These are phyloP conservation scores for Xiphophorus couchianus DNA, from an alignment of 2,113 vertebrate genomes.

Conservation along the genomic window DNA sequence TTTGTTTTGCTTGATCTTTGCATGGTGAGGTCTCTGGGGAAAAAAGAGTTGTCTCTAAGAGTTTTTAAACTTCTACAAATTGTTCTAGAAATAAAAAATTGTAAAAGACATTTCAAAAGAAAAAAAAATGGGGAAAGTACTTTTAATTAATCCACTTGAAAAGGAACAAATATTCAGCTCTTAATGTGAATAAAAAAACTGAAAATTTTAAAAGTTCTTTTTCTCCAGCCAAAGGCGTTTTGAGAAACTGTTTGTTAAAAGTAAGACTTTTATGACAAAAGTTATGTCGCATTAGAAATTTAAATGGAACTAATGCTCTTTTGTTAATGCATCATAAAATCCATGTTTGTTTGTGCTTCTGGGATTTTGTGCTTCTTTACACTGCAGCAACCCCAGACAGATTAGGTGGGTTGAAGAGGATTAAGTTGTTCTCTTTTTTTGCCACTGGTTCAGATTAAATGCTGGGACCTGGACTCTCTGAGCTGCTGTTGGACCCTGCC, in stretches of 20 bases:
- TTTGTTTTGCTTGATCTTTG: background rate
- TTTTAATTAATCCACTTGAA: too few relatives aligned
- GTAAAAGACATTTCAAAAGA: background rate
- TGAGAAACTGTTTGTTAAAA: background rate
- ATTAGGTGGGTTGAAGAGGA: background rate
- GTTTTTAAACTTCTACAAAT: background rate
- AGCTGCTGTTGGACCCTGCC: constrained; percentile 94
- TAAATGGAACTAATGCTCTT: too few relatives aligned
- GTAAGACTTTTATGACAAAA: too few relatives aligned
- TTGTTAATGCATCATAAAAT: too few relatives aligned
- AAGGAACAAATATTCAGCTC: too few relatives aligned
- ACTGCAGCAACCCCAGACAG: background rate
- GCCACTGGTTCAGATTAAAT: constrained; percentile 85
- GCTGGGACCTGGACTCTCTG: constrained; percentile 89
- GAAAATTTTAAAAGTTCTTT: background rate
- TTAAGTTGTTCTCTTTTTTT: background rate
- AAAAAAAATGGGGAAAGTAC: too few relatives aligned
- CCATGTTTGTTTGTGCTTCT: too few relatives aligned
- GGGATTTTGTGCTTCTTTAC: background rate
- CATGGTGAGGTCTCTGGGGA: background rate
- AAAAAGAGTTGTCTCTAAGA: too few relatives aligned
- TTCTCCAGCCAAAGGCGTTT: background rate
- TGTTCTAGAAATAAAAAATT: background rate
- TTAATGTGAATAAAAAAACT: background rate
- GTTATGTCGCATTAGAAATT: too few relatives aligned